Base-by-base conservation (phyloP, 2,888 invertebrate species). In the Dioctria linearis region DNA sequence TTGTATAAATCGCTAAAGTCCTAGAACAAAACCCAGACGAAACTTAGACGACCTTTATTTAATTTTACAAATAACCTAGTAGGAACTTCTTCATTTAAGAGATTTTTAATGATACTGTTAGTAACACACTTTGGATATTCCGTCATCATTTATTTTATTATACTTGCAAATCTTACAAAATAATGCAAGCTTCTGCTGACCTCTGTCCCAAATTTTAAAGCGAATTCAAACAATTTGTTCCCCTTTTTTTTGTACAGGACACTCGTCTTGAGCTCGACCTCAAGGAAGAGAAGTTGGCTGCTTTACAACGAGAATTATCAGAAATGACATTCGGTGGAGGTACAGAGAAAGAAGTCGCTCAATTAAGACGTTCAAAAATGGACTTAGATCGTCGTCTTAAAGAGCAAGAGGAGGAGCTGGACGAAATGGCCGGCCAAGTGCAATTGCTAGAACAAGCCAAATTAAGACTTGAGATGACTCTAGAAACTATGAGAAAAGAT, bases 341-440 rank as follows among this genome's bases (percentile, higher is more conserved):
- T 82, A 95, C 95, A 0, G 96, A 96, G 80, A 96, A 96, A 87
- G 97, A 97, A 89, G 92, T 96, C 59, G 94, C 95, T 5, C 91
- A 94, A 78, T 90, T 98, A 84, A 93, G 96, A 83, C 93, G 96
- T 85, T 92, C 93, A 37, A 96, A 96, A 87, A 93, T 96, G 83
- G 98, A 98, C 84, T 91, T 97, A 82, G 98, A 98, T 88, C 91
- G 95, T 61, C 93, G 96, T 83, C 90, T 94, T 46, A 93, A 96
- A 82, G 95, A 96, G 86, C 95, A 95, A 89, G 98, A 98, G 87
- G 98, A 98, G 87, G 98, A 98, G 88, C 90, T 98, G 75, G 98
- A 98, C 86, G 98, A 99, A 87, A 92, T 98, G 86, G 97, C 98
- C 3, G 98, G 97, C 4, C 95, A 96, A 90, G 94, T 96, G 86